Base-by-base conservation (phyloP, 1,140 invertebrate species). In the Teleopsis dalmanni region DNA sequence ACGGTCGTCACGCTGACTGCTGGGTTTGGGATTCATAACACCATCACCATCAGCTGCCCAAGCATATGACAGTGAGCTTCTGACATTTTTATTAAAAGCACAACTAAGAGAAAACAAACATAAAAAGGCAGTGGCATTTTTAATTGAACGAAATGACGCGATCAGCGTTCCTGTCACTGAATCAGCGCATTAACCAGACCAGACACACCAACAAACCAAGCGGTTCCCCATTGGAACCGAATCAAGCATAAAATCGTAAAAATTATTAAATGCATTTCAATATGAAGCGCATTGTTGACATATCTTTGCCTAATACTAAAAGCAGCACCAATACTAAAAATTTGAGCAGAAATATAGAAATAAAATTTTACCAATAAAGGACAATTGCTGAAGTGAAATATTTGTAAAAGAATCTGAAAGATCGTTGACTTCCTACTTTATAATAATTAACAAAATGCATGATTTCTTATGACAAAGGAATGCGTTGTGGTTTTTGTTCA, bases 181-280 rank as follows among this genome's bases (percentile, higher is more conserved):
- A 36, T 40, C 25, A 31, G 7, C 26, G 26, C 27, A 18, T 16
- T 8, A 11, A 5, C 1, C 4, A 6, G 5, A 18, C 19, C 41
- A 23, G 41, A 14, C 41, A 31, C 33, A 34, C 18, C 33, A 34
- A 16, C 33, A 13, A 19, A 2, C 41, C 14, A 43, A 43, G 41
- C 31, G 26, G 27, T 13, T n/a, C n/a, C n/a, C n/a, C 41, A 43
- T 29, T 29, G 27, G 26, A 43, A 43, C 41, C 16, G 16, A 43
- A 43, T 18, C 41, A 27, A 4, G 23, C 16, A 43, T 43, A 19
- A 43, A 43, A 34, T 40, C 40, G 29, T 25, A 55, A 64, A 59
- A 64, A 64, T 64, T 64, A 64, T 64, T 64, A 64, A 64, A 64
- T 61, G 57, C 62, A 65, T 59, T 62, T 65, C 62, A 65, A 65